These are phyloP conservation scores for Craniophora ligustri DNA, from an alignment of 2,888 invertebrate species.

Conservation along the genomic window DNA sequence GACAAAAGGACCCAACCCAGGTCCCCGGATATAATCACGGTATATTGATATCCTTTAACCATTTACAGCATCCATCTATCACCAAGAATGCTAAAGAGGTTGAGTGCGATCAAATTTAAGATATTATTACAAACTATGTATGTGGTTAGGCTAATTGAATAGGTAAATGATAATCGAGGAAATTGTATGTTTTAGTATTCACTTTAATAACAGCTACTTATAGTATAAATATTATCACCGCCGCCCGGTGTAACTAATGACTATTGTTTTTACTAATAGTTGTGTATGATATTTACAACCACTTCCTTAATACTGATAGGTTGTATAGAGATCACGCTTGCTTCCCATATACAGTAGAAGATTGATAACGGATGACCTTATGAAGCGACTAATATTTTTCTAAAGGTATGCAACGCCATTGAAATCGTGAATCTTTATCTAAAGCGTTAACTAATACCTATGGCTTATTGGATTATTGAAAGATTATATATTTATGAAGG, in stretches of 20 bases:
- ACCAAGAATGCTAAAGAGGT: no score
- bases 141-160: no score
- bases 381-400: neutral
- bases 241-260: neutral
- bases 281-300: neutral
- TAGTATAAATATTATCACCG: no score
- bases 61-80: no score
- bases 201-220: neutral
- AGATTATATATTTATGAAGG: no score
- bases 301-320: neutral
- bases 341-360: neutral
- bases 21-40: no score
- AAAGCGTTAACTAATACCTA: neutral
- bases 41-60: no score
- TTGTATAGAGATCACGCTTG: neutral
- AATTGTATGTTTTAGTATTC: neutral
- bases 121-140: neutral
- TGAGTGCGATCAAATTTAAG: no score
- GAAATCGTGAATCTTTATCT: neutral
- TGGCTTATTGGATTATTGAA: no score
- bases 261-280: neutral
- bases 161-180: no score
- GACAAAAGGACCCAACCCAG: no score
- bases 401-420: neutral
- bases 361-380: neutral